These are phyloP conservation scores for Sebastes glaucus DNA, from an alignment of 2,797 vertebrate genomes.

Conservation along the genomic window DNA sequence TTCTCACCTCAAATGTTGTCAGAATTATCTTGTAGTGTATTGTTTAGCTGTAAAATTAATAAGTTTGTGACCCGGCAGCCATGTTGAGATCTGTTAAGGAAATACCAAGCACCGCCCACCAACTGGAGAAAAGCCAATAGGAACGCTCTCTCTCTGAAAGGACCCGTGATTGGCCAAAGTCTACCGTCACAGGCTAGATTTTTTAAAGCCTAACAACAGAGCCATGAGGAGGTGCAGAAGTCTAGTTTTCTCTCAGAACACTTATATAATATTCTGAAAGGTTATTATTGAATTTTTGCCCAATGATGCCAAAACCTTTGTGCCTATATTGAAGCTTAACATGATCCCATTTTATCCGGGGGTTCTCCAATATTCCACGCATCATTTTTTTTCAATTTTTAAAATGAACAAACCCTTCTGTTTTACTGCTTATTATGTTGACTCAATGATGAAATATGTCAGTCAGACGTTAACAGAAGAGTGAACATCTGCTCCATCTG, in stretches of 20 bases:
- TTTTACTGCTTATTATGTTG: neutral
- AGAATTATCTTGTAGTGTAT: neutral
- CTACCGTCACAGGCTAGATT: neutral
- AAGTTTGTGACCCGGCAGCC: neutral
- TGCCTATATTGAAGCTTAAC: neutral
- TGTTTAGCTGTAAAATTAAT: accelerated
- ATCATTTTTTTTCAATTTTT: neutral
- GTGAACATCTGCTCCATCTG: neutral
- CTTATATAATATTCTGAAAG: neutral
- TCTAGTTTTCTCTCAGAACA: neutral
- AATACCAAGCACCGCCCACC: neutral
- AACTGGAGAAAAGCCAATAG: neutral
- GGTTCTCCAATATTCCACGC: neutral
- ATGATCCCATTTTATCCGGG: neutral
- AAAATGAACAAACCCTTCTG: neutral
- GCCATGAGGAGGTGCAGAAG: neutral
- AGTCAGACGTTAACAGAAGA: neutral
- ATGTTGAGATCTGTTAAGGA: neutral
- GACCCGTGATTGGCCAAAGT: too few species aligned
- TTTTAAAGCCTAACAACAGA: neutral
- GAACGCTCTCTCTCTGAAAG: neutral
- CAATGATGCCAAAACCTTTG: neutral
- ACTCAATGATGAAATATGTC: neutral
- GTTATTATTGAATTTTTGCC: neutral
- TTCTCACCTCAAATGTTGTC: too few species aligned